Evolutionary conservation across 2,797 vertebrate genomes (phyloP).

Genomic region (Schizopygopsis malacanthus): DNA sequence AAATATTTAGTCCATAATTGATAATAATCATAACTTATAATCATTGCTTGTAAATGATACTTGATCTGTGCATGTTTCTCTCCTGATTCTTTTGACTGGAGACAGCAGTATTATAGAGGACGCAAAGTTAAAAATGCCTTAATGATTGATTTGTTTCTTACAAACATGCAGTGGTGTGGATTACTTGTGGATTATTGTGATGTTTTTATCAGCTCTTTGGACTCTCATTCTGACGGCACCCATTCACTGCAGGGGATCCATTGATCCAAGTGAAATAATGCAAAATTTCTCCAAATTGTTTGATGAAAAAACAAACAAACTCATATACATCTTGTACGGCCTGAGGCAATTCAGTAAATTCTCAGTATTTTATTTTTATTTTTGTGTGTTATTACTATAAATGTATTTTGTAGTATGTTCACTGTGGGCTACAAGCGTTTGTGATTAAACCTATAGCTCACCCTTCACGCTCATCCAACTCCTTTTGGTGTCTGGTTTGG

Average conservation of each 20-base stretch:
- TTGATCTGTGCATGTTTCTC: not conserved
- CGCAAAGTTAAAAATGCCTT: not conserved
- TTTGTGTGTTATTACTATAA: not conserved
- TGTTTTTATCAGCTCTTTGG: not conserved
- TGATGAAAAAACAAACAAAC: not conserved
- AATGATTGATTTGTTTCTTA: not conserved
- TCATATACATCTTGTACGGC: not conserved
- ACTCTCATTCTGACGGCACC: not conserved
- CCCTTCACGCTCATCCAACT: slow-evolving; percentile 90
- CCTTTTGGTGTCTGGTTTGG: slow-evolving; percentile 80
- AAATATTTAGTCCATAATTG: no score
- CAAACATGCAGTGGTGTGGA: not conserved
- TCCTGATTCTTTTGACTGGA: not conserved
- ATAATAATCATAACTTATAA: no score
- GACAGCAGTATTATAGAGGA: not conserved
- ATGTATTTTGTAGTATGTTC: not conserved
- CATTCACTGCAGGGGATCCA: not conserved
- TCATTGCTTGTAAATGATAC: no score
- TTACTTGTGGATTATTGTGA: not conserved
- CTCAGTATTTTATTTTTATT: not conserved
- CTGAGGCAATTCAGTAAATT: not conserved
- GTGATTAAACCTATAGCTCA: slow-evolving; percentile 60
- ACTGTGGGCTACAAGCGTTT: not conserved
- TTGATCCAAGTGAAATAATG: not conserved
- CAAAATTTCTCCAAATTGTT: not conserved